Evolutionary conservation across 2,888 invertebrate species (phyloP).

Genomic region (Drosophila algonquin): DNA sequence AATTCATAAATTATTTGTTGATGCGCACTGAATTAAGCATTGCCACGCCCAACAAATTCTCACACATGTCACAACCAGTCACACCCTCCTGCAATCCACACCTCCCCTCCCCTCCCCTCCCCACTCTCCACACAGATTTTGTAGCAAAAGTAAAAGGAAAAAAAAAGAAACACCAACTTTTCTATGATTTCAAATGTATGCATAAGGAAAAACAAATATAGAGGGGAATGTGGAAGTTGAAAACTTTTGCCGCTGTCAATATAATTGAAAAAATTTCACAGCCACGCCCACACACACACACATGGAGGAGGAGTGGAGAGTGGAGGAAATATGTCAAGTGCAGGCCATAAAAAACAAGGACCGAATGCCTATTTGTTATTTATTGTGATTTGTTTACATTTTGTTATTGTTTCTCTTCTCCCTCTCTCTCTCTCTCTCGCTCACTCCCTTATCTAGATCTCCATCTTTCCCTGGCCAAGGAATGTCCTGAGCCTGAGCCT

Average conservation of each 20-base stretch:
- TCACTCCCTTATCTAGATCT: background rate
- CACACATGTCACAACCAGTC: slow-evolving; percentile 14
- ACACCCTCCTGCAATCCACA: too few species aligned
- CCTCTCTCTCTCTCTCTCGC: background rate
- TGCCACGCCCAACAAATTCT: slow-evolving; percentile 26
- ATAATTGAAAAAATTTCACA: slow-evolving; percentile 61
- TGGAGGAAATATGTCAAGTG: slow-evolving; percentile 18
- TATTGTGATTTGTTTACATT: slow-evolving; percentile 73
- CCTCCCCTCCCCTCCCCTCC: background rate
- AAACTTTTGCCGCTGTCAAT: slow-evolving; percentile 67
- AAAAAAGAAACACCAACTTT: slow-evolving; percentile 24
- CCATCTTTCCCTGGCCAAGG: slow-evolving; percentile 26
- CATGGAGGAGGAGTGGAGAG: background rate
- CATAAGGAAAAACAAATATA: slow-evolving; percentile 15
- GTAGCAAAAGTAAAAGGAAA: slow-evolving; percentile 1
- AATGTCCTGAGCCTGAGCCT: background rate
- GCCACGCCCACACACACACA: slow-evolving; percentile 38
- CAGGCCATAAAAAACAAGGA: slow-evolving; percentile 20
- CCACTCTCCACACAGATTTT: background rate
- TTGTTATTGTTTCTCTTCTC: slow-evolving; percentile 35
- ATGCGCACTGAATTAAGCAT: slow-evolving; percentile 68
- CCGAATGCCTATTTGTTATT: slow-evolving; percentile 59
- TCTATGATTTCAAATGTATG: slow-evolving; percentile 63
- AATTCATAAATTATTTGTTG: slow-evolving; percentile 71
- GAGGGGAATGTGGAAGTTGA: slow-evolving; percentile 32